Base-by-base conservation (phyloP, 2,888 invertebrate genomes). In the Coleophora deauratella region DNA sequence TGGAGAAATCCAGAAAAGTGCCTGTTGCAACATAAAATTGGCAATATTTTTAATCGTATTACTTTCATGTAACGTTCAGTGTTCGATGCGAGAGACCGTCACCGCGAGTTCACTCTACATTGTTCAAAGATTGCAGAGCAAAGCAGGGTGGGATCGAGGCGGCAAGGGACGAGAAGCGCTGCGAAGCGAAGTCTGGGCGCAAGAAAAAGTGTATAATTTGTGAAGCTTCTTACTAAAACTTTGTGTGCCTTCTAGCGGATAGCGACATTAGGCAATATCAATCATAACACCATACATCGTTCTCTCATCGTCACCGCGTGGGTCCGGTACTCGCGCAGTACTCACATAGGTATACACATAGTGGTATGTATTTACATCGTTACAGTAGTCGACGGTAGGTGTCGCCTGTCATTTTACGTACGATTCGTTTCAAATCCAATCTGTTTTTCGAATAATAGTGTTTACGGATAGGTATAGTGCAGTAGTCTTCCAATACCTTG, bases 221-320 rank as follows among this genome's bases (percentile, higher is more conserved):
- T 77, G 79, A 82, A 78, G 85, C 85, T 85, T 82, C 80, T 81
- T 77, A 78, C 78, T 84, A 70, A 65, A 82, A 82, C 81, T 82
- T 80, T 80, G 76, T 84, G 85, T 85, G 85, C 85, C 85, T 85
- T 85, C 82, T 85, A 84, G 84, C 84, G 71, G 72, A 67, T 84
- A 84, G 84, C 81, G 78, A 75, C 66, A 71, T 79, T 79, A 80
- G 81, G 80, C 84, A 73, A 64, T 77, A 78, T 72, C 79, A 67
- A 62, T 74, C 75, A 60, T 72, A 66, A 75, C 72, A 74, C 66
- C 73, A 72, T 72, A n/a, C 61, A 61, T n/a, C 31, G 21, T 21
- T 21, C 21, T 21, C 21, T 21, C 21, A 21, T 65, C 57, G 56
- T 63, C 60, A 59, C 56, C 62, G 59, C 51, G 54, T 55, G 55